Conservation (phyloP, 2,888 invertebrate genomes). For the Cloeon dipterum region DNA sequence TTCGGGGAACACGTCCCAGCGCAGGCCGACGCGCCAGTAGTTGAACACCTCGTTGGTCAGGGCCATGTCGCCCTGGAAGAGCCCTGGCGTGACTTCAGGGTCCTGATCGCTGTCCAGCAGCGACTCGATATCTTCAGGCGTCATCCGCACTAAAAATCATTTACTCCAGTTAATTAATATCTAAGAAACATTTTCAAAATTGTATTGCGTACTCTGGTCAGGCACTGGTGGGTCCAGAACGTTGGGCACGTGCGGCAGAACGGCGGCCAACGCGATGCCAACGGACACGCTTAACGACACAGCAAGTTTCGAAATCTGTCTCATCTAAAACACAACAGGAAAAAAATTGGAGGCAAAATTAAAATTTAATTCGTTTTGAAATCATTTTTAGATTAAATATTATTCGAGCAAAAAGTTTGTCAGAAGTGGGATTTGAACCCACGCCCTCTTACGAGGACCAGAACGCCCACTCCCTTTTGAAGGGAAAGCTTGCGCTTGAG, state of each 20-base stretch:
- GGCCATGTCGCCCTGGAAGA: slow-evolving; percentile 46
- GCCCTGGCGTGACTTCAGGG: slow-evolving; percentile 37
- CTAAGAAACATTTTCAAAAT: background rate
- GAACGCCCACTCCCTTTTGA: background rate
- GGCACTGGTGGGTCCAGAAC: slow-evolving; percentile 22
- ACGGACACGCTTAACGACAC: too few species aligned
- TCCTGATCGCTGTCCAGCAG: slow-evolving; percentile 20
- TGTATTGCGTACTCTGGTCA: slow-evolving; percentile 4
- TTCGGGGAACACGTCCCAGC: slow-evolving; percentile 38
- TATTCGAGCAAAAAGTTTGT: slow-evolving; percentile 4
- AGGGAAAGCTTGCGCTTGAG: slow-evolving; percentile 2
- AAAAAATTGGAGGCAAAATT: too few species aligned
- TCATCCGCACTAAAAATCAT: slow-evolving; percentile 8
- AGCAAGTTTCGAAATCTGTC: too few species aligned
- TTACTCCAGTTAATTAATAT: background rate
- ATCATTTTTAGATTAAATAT: too few species aligned
- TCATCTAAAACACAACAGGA: too few species aligned
- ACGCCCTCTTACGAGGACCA: slow-evolving; percentile 6
- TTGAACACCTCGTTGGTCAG: slow-evolving; percentile 27
- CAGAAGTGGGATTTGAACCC: slow-evolving; percentile 6
- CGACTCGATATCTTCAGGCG: slow-evolving; percentile 8
- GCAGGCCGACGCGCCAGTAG: slow-evolving; percentile 34
- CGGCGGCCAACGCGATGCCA: too few species aligned
- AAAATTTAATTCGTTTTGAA: too few species aligned
- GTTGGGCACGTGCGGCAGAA: slow-evolving; percentile 21